phyloP scores from a whole-genome alignment of 2,113 vertebrate genomes.

The Phycodurus eques region DNA sequence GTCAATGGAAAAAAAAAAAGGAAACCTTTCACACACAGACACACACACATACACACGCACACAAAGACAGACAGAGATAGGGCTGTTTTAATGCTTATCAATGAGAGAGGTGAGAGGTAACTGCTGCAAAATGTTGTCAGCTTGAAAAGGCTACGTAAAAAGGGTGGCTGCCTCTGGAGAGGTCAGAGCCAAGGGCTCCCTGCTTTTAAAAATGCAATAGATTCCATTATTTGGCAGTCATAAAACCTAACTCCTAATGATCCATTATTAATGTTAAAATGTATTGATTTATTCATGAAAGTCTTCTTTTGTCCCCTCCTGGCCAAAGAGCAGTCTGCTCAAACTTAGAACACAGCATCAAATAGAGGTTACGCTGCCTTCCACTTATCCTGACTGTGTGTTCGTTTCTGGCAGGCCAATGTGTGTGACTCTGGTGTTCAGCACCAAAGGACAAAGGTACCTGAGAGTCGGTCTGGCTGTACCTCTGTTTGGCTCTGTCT shows the following conservation, averaged over 20 bases:
- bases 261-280: conserved; percentile 70
- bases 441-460: conserved; percentile 81
- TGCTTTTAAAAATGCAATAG: conserved; percentile 64
- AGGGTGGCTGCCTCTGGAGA: conserved; percentile 28
- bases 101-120: not conserved
- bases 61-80: too few species aligned
- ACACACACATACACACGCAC: too few species aligned
- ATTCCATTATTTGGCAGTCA: conserved; percentile 63
- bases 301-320: conserved; percentile 53
- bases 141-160: not conserved
- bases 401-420: conserved; percentile 73
- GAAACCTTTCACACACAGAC: too few species aligned
- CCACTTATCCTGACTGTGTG: conserved; percentile 6
- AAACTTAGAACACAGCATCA: conserved; percentile 19
- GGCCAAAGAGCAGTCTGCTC: conserved; percentile 19
- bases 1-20: too few species aligned
- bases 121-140: not conserved
- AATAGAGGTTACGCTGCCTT: not conserved
- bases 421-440: conserved; percentile 87
- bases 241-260: conserved; percentile 58
- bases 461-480: conserved; percentile 85
- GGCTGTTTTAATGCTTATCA: not conserved
- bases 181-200: conserved; percentile 44
- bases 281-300: conserved; percentile 65
- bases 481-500: conserved; percentile 82